These are phyloP conservation scores for Plebejus anna DNA, from an alignment of 2,888 invertebrate species.

Conservation along the genomic window DNA sequence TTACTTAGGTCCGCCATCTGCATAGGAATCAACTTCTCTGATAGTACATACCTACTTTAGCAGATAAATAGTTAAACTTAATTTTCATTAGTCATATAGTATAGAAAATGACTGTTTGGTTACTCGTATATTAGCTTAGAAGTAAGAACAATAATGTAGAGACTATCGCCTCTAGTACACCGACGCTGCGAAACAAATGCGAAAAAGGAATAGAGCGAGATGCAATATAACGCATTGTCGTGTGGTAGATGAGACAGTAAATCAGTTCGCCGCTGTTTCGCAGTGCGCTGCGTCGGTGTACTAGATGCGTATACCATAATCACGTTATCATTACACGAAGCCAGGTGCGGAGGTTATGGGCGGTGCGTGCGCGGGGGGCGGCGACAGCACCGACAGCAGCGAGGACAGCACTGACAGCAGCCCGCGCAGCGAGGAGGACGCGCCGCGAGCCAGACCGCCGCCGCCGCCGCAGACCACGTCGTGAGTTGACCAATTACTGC, in stretches of 20 bases:
- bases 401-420: constrained; percentile 54
- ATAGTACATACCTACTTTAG: no score
- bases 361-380: constrained; percentile 47
- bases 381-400: constrained; percentile 37
- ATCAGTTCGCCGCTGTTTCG: no score
- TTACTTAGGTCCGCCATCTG: no score
- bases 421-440: constrained; percentile 62
- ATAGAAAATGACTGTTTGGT: no score
- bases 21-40: no score
- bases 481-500: constrained; percentile 32
- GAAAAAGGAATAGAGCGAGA: no score
- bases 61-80: no score
- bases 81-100: no score
- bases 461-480: constrained; percentile 35
- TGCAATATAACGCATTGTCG: no score
- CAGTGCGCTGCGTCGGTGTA: no score
- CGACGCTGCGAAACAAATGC: no score
- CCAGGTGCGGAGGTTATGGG: constrained; percentile 58
- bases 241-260: no score
- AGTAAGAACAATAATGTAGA: background rate
- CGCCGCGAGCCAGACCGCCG: constrained; percentile 38
- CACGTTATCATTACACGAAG: constrained; percentile 51
- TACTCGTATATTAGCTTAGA: background rate
- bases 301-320: background rate
- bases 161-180: background rate